A percentile compares a stretch with the other conserved stretches of the same genome.
These are phyloP conservation scores for Rhinogobio ventralis DNA, from an alignment of 2,797 vertebrate species.

Conservation along the genomic window DNA sequence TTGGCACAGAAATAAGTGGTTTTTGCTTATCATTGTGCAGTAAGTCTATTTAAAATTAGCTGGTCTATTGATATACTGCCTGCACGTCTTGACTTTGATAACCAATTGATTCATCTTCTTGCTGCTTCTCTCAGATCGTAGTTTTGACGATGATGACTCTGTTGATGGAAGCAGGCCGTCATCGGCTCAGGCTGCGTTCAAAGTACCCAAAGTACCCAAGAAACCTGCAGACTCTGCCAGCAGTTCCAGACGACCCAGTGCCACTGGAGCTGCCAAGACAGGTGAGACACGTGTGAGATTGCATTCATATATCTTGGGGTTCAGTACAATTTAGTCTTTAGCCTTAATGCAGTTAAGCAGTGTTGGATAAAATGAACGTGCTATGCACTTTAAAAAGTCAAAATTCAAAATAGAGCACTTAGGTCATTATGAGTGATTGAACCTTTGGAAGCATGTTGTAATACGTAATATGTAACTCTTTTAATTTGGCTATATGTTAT, in stretches of 20 bases:
- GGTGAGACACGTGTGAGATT: constrained; percentile 74
- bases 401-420: background rate
- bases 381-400: background rate
- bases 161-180: constrained; percentile 94
- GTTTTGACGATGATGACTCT: constrained; percentile 97
- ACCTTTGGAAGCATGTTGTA: too few relatives aligned
- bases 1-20: background rate
- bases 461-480: too few relatives aligned
- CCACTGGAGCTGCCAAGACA: constrained; percentile 87
- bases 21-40: constrained; percentile 3
- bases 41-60: background rate
- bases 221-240: constrained; percentile 87
- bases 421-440: too few relatives aligned
- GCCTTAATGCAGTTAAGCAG: background rate
- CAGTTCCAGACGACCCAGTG: constrained; percentile 87
- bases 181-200: constrained; percentile 90
- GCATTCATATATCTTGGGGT: background rate
- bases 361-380: background rate
- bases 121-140: constrained; percentile 83
- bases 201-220: constrained; percentile 93
- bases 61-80: background rate
- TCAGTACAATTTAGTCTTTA: background rate
- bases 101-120: background rate
- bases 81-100: background rate
- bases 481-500: too few relatives aligned